A percentile compares a stretch with the other conserved stretches of the same genome.
Evolutionary conservation across 2,888 invertebrate species (phyloP).

Genomic region (Noctuana brunneofusca): DNA sequence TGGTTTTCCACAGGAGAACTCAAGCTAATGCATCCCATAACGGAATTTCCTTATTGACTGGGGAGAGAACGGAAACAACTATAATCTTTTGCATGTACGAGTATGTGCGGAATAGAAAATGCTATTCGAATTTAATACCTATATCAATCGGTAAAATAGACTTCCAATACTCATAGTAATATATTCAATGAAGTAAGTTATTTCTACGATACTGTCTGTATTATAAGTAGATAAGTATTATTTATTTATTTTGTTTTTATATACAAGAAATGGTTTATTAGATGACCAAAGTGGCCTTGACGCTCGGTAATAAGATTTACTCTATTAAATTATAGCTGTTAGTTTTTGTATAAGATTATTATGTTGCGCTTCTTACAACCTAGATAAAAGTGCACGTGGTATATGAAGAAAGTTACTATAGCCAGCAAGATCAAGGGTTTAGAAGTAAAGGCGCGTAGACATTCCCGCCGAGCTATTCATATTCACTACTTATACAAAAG

Average conservation of each 20-base stretch:
- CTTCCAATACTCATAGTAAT: not conserved
- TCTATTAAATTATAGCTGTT: conserved; percentile 27
- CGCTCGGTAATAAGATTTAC: conserved; percentile 28
- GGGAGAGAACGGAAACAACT: conserved; percentile 1
- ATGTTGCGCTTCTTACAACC: not conserved
- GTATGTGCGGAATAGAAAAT: conserved; percentile 3
- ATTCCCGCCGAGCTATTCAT: no score
- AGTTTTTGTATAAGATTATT: conserved; percentile 13
- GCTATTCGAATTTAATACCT: not conserved
- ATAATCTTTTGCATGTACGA: conserved; percentile 5
- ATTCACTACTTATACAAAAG: no score
- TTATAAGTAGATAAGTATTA: no score
- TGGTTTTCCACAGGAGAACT: conserved; percentile 1
- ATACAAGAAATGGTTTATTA: no score
- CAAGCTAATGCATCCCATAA: not conserved
- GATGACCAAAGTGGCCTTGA: no score
- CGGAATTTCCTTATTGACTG: conserved; percentile 24
- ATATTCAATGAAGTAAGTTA: not conserved
- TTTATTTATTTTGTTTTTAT: no score
- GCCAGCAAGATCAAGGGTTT: no score
- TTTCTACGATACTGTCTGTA: no score
- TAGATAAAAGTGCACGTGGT: no score
- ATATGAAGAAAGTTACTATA: no score
- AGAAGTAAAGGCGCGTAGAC: no score
- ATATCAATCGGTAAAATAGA: not conserved